A percentile compares a stretch with the other conserved stretches of the same genome.
Evolutionary conservation across 2,888 invertebrate genomes (phyloP).

Genomic region (Melikaiella ostensackeni): DNA sequence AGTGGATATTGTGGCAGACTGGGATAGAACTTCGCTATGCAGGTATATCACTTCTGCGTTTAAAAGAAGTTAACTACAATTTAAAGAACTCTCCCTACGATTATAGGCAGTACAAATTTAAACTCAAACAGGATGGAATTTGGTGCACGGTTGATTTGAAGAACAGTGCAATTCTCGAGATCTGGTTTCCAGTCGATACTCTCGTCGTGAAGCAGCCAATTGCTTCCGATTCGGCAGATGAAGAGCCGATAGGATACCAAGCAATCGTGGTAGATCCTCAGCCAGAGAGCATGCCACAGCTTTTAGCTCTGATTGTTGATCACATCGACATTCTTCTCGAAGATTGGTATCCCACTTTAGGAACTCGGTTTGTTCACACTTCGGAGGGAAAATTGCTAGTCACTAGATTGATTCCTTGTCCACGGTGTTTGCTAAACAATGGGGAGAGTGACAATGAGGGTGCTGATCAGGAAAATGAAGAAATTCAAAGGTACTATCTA

Average conservation of each 20-base stretch:
- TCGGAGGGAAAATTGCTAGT: constrained; percentile 97
- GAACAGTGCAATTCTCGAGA: constrained; percentile 90
- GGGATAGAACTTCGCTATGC: constrained; percentile 93
- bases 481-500: constrained; percentile 68
- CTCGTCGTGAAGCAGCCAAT: constrained; percentile 80
- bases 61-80: constrained; percentile 87
- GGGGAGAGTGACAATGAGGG: constrained; percentile 58
- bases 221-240: constrained; percentile 76
- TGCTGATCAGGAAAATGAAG: constrained; percentile 64
- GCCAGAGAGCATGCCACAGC: constrained; percentile 87
- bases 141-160: constrained; percentile 92
- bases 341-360: constrained; percentile 98
- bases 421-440: constrained; percentile 84
- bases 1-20: constrained; percentile 97
- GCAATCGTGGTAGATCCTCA: constrained; percentile 88
- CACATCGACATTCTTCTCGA: constrained; percentile 97
- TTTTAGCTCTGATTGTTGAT: constrained; percentile 93
- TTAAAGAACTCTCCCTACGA: constrained; percentile 79
- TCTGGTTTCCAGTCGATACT: constrained; percentile 87
- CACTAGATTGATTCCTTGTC: constrained; percentile 95
- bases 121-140: constrained; percentile 88
- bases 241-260: constrained; percentile 81
- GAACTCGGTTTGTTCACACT: constrained; percentile 98
- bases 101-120: constrained; percentile 81
- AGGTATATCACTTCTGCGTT: constrained; percentile 87